These are phyloP conservation scores for Falco novaeseelandiae DNA, from an alignment of 2,797 vertebrate species.

Conservation along the genomic window DNA sequence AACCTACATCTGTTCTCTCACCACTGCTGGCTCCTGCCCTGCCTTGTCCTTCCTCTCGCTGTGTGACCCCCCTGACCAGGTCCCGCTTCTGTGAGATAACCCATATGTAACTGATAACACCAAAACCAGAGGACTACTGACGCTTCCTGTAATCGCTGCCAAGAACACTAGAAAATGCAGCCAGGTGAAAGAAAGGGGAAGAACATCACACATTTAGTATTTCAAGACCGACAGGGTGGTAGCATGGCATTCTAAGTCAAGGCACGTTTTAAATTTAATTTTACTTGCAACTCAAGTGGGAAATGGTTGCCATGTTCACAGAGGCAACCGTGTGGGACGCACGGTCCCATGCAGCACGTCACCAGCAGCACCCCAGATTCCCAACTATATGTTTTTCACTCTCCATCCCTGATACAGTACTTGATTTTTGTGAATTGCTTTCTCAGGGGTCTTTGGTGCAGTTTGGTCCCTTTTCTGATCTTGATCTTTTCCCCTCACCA, in stretches of 20 bases:
- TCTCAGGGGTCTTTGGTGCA: background rate
- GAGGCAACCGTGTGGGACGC: background rate
- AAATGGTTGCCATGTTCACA: background rate
- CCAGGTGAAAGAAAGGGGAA: background rate
- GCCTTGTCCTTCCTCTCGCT: background rate
- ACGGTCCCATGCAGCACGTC: fast-evolving
- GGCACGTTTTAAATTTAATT: background rate
- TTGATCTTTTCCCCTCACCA: background rate
- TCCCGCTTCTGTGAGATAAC: background rate
- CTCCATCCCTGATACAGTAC: background rate
- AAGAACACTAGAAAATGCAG: background rate
- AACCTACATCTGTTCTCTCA: background rate
- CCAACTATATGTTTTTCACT: background rate
- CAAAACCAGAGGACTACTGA: background rate
- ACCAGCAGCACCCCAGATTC: background rate
- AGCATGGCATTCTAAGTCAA: background rate
- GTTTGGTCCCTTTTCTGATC: background rate
- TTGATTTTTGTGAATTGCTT: background rate
- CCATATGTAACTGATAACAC: background rate
- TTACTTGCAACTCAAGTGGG: background rate
- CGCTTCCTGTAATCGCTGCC: background rate
- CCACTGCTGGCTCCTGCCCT: background rate
- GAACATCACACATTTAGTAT: background rate
- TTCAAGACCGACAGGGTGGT: background rate
- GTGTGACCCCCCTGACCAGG: background rate